Evolutionary conservation across 2,888 invertebrate species (phyloP), one percentile per base, ranked within the genome.

Genomic region (Embidobia sp.): DNA sequence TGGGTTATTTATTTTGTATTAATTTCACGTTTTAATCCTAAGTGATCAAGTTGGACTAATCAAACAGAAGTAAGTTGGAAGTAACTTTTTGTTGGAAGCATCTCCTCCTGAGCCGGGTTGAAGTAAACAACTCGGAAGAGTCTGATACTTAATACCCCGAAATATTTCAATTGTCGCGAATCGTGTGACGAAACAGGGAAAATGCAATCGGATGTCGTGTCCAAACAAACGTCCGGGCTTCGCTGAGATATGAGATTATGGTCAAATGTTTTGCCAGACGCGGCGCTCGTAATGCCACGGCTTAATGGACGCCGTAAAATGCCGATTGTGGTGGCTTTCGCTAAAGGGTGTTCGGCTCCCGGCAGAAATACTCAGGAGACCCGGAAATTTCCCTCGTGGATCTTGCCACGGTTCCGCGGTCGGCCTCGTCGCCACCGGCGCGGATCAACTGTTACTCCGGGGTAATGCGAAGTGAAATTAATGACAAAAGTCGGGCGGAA

Each of bases 391-490:
- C 64, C 66, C 72, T 61, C 79, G 67, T 70, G 63, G 75, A 77
- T 79, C 66, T 69, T 66, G 53, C 66, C 76, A 64, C 66, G 53
- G 53, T 73, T 76, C 67, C 77, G 37, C 61, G 67, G 80, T 82
- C 37, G 61, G 48, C 55, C 53, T 42, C 79, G 81, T 81, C 81
- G 79, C 79, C 77, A 57, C 64, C 61, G 77, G 48, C 77, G 67
- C 64, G 78, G 80, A 80, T 81, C 80, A 82, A 79, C 79, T 74
- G 78, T 83, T 83, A 80, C 80, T 75, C 70, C 75, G 72, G 80
- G 80, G 80, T 81, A 82, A 83, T 80, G 80, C 80, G 80, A 82
- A 83, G 83, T 80, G 83, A 85, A 83, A 85, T 85, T 85, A 85
- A 85, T 84, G 82, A 83, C 70, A 76, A 76, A 70, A 83, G 82